Base-by-base conservation (phyloP, 1,140 invertebrate genomes). In the Bactericera cockerelli region DNA sequence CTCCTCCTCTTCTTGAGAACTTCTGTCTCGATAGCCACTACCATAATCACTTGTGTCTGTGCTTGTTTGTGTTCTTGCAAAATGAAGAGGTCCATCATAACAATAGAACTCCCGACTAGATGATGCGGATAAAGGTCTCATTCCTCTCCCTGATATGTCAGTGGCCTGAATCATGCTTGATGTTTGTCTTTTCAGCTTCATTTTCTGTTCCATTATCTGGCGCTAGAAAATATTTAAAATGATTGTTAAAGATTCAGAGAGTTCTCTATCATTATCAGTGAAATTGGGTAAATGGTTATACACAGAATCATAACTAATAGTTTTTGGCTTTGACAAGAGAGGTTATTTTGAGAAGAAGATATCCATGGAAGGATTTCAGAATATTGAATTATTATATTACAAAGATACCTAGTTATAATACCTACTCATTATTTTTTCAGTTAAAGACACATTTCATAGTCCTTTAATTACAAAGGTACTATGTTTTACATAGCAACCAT, bases 11-110 rank as follows among this genome's bases (percentile, higher is more conserved):
- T 49, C 42, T 16, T 49, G 42, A 4, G 42, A 49, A n/a, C 42
- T 49, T 49, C 42, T 49, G 42, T 49, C 42, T n/a, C 8, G 42
- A 49, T 49, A 49, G 19, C n/a, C n/a, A 22, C 42, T 49, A 19
- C 42, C 42, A 49, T 49, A 49, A 22, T 49, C 42, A 49, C 42
- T 49, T 49, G 42, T 49, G 19, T 49, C 42, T 49, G 42, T 49
- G 8, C n/a, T 16, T 4, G n/a, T n/a, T 49, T 49, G 42, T 22
- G 22, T 49, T 49, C 42, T 49, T 49, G 42, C 19, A 49, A 49
- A 49, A 6, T 49, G 42, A n/a, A 49, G 42, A 16, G 42, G 42
- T 22, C 42, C 42, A 49, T 49, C n/a, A 49, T 49, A 49, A 49
- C 42, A 49, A 49, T 49, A 49, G n/a, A 49, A 49, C 42, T 49